These are phyloP conservation scores for Oceanites oceanicus DNA, from an alignment of 2,113 vertebrate species.

Conservation along the genomic window DNA sequence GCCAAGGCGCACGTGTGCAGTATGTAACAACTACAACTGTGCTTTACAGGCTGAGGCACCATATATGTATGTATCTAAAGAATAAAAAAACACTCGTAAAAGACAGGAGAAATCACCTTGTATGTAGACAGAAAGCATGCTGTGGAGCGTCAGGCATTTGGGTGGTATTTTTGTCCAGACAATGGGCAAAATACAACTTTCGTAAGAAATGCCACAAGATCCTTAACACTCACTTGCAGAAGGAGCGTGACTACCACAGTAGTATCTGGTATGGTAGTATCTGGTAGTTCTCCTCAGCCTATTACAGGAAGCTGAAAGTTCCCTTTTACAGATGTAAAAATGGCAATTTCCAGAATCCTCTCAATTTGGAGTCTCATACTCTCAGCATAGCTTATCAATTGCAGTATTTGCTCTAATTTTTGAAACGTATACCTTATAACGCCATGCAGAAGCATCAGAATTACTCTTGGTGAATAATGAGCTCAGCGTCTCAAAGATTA, in stretches of 20 bases:
- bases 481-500: not conserved
- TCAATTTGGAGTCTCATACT: not conserved
- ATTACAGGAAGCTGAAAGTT: not conserved
- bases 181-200: not conserved
- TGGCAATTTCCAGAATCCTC: not conserved
- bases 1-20: fast-evolving
- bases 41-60: not conserved
- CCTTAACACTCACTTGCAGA: not conserved
- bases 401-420: not conserved
- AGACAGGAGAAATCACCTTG: not conserved
- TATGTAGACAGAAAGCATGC: fast-evolving
- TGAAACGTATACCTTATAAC: not conserved
- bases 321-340: not conserved
- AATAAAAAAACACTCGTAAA: not conserved
- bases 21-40: fast-evolving
- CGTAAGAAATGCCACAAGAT: not conserved
- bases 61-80: not conserved
- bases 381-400: not conserved
- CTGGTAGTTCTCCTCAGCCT: not conserved
- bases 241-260: not conserved
- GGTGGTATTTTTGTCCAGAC: not conserved
- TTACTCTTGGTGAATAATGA: not conserved
- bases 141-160: fast-evolving
- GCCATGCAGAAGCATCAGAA: not conserved
- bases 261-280: not conserved